Base-by-base conservation (phyloP, 1,140 invertebrate species). In the Aphaenogaster rudis region DNA sequence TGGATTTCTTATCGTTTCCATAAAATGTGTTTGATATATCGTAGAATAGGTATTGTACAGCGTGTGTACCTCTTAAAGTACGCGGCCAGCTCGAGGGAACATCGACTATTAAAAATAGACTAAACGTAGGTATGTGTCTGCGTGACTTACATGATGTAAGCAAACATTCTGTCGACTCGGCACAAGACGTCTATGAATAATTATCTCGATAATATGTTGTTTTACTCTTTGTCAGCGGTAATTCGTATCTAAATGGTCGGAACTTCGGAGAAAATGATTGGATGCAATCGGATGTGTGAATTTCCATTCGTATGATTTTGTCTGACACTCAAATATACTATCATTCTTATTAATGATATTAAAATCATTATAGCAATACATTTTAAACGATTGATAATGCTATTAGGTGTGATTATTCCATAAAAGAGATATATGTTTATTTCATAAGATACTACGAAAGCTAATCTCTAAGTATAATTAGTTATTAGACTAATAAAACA, bases 21-120 rank as follows among this genome's bases (percentile, higher is more conserved):
- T 85, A 52, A 50, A 85, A 13, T 64, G 72, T 85, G 21, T 79
- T 77, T 77, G 54, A 45, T 76, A 50, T 79, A 66, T 39, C 63
- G 59, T 85, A 85, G 82, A 85, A 78, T 85, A 85, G 81, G n/a
- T 85, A 76, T 42, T 74, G 63, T 61, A 79, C 36, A 77, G 57
- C 82, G 74, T 67, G 15, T 42, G n/a, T 66, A 57, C 8, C 48
- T 54, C 15, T 50, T 85, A 78, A 59, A 85, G 39, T 78, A 36
- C 48, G 11, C n/a, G 45, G 45, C 17, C 82, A 76, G 50, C 63
- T 85, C 72, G 82, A 78, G 45, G 39, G 63, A 85, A 78, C 82
- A 13, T 17, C 45, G 42, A 61, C 17, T 1, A 52, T 85, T 78
- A 17, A 76, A 50, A 52, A 17, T 69, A 67, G 17, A 66, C n/a